Evolutionary conservation across 1,140 invertebrate genomes (phyloP).

Genomic region (Drosophila rufa): DNA sequence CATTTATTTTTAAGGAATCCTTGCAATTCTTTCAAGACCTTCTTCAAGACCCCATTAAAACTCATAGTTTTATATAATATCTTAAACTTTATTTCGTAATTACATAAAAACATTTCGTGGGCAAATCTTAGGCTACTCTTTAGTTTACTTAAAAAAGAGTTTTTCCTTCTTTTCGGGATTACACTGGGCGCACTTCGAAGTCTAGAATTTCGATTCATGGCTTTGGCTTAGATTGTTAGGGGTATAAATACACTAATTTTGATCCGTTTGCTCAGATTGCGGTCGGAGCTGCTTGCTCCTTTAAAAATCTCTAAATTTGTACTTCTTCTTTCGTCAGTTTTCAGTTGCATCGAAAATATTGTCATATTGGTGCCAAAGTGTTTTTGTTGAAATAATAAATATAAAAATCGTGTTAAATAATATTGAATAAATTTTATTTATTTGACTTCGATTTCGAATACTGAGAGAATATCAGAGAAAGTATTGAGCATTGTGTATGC

Average conservation of each 20-base stretch:
- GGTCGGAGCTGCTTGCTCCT: slow-evolving; percentile 12
- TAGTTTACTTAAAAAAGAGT: slow-evolving; percentile 25
- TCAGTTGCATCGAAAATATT: slow-evolving; percentile 76
- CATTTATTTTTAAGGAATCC: too few species aligned
- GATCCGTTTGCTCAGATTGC: slow-evolving; percentile 71
- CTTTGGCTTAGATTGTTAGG: slow-evolving; percentile 24
- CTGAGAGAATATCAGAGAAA: slow-evolving; percentile 48
- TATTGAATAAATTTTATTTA: slow-evolving; percentile 55
- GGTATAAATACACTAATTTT: slow-evolving; percentile 66
- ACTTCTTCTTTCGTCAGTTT: slow-evolving; percentile 70
- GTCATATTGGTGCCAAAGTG: slow-evolving; percentile 64
- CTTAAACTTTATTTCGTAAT: slow-evolving; percentile 53
- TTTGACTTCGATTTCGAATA: slow-evolving; percentile 55
- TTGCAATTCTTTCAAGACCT: too few species aligned
- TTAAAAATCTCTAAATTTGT: slow-evolving; percentile 78
- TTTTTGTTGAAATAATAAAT: slow-evolving; percentile 29
- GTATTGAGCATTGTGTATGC: slow-evolving; percentile 27
- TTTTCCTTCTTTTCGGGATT: slow-evolving; percentile 14
- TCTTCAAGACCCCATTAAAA: not conserved
- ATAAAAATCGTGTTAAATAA: slow-evolving; percentile 16
- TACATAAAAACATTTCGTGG: slow-evolving; percentile 72
- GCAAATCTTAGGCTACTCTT: slow-evolving; percentile 32
- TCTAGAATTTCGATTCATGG: slow-evolving; percentile 19
- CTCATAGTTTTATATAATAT: slow-evolving; percentile 15
- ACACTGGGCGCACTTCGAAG: slow-evolving; percentile 52